A percentile compares a stretch with the other conserved stretches of the same genome.
Evolutionary conservation across 2,888 invertebrate species (phyloP).

Genomic region (Megamerina dolium): DNA sequence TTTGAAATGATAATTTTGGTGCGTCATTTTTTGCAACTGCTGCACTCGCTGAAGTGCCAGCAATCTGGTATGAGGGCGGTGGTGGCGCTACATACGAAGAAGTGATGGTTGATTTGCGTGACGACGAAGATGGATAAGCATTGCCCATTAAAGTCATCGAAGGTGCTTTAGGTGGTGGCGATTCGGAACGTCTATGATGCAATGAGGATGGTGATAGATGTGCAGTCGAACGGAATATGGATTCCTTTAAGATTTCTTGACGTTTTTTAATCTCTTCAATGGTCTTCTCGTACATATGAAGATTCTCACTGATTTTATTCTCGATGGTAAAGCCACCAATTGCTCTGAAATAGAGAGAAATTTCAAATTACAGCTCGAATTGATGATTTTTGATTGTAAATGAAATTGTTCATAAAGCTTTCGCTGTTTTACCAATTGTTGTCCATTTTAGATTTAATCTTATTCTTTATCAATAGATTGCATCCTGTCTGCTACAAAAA

Average conservation of each 20-base stretch:
- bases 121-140: slow-evolving; percentile 10
- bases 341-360: slow-evolving; percentile 19
- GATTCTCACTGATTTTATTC: slow-evolving; percentile 30
- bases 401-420: neutral
- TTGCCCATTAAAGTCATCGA: slow-evolving; percentile 13
- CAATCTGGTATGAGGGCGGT: neutral
- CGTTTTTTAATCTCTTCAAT: slow-evolving; percentile 40
- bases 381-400: neutral
- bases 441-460: too few relatives aligned
- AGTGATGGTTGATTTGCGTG: too few relatives aligned
- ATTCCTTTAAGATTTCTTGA: slow-evolving; percentile 18
- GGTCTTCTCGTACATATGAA: slow-evolving; percentile 35
- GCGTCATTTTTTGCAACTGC: slow-evolving; percentile 6
- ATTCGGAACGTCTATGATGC: slow-evolving; percentile 19
- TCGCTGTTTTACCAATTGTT: neutral
- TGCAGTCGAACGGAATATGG: slow-evolving; percentile 11
- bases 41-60: neutral
- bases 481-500: too few relatives aligned
- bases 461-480: too few relatives aligned
- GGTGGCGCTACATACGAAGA: neutral
- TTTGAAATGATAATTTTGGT: slow-evolving; percentile 40
- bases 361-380: too few relatives aligned
- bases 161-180: slow-evolving; percentile 32
- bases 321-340: slow-evolving; percentile 48
- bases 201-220: slow-evolving; percentile 3